Evolutionary conservation across 2,113 vertebrate species (phyloP), one percentile per base, ranked within the genome.

Genomic region (Halichoeres trimaculatus): DNA sequence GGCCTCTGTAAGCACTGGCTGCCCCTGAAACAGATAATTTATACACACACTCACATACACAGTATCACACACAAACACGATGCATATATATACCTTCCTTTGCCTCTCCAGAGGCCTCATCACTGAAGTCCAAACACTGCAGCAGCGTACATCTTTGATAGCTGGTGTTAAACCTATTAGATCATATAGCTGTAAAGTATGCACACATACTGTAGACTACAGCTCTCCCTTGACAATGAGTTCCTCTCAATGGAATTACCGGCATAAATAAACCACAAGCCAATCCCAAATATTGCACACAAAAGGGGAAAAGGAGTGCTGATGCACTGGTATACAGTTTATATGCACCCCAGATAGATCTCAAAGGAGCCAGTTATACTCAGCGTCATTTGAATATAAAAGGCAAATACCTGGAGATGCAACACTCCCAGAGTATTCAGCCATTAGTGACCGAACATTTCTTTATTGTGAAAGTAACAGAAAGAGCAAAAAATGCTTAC

Each of bases 231-330:
- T 80, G 83, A 85, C 81, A 88, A 84, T 83, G 74, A 80, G 26
- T 70, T 74, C 59, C 61, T 72, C 85, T 90, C 89, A 56, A 47
- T 65, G 79, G 88, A 85, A 82, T 89, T 69, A 85, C 55, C 76
- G 40, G 56, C 81, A 90, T 90, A 88, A 89, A 91, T 90, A 92
- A 90, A 88, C 76, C 89, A 89, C 70, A 85, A 81, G 71, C 71
- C 82, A 89, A 87, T 88, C 85, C 82, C 67, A 85, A 90, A 88
- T 82, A 85, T 71, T 80, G 78, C 73, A 67, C 77, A 88, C 83
- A 78, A 85, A 78, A 84, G 65, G 73, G 56, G 76, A 75, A 76
- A 64, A 73, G 36, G 54, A 45, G 53, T 48, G 24, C 76, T 78
- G 52, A 78, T 57, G 61, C 67, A 45, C 51, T 14, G 43, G 48